Evolutionary conservation across 1,140 invertebrate genomes (phyloP).

Genomic region (Penaeus vannamei): DNA sequence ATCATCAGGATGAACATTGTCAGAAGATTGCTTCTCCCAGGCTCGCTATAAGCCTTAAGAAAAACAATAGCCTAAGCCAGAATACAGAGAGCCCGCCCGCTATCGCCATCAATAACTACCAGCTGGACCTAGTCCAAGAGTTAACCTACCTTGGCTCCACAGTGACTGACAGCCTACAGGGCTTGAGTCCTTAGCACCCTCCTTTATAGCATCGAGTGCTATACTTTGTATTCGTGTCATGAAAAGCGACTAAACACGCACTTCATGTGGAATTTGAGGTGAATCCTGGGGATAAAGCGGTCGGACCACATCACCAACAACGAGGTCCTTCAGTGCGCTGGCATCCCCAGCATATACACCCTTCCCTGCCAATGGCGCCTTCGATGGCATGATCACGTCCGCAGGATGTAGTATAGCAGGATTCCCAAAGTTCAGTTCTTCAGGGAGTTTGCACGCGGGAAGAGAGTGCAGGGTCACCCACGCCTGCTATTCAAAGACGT

Average conservation of each 20-base stretch:
- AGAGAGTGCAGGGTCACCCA: too few species aligned
- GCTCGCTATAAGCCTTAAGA: neutral
- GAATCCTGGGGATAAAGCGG: neutral
- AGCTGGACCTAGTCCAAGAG: neutral
- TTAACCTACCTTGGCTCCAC: too few species aligned
- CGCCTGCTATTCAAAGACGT: too few species aligned
- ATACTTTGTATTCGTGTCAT: neutral
- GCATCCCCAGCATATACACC: neutral
- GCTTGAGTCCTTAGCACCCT: slow-evolving; percentile 4
- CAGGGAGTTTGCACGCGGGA: too few species aligned
- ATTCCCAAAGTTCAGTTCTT: too few species aligned
- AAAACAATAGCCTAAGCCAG: slow-evolving; percentile 4
- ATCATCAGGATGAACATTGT: neutral
- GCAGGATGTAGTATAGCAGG: too few species aligned
- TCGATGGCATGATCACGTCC: neutral
- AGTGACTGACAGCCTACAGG: neutral
- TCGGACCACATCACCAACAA: neutral
- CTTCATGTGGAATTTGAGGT: neutral
- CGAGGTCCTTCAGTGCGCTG: neutral
- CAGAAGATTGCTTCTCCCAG: slow-evolving; percentile 2
- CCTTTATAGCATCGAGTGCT: neutral
- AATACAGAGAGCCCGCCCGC: neutral
- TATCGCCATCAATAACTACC: slow-evolving; percentile 4
- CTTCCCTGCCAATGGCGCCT: neutral
- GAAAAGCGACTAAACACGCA: neutral